Conservation (phyloP, 2,113 vertebrate species). For the Bucco capensis region DNA sequence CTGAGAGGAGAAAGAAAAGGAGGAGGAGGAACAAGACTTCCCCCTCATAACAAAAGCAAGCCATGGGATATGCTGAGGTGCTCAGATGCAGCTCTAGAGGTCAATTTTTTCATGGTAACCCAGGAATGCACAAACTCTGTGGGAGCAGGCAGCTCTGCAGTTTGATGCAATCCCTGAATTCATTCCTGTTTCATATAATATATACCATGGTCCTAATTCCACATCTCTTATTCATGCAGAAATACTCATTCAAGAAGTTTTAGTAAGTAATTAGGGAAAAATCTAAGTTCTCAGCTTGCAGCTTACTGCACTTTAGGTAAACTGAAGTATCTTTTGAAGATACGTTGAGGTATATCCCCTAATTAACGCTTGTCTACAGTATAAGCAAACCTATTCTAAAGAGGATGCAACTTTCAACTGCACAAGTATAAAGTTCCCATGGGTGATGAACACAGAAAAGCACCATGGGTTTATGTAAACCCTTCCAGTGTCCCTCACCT, state of each 20-base stretch:
- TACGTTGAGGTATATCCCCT: background rate
- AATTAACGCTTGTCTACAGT: background rate
- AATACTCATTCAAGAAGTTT: background rate
- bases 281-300: background rate
- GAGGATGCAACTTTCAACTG: background rate
- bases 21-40: constrained; percentile 47
- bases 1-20: background rate
- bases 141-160: background rate
- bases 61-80: background rate
- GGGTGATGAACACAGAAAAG: background rate
- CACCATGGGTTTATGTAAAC: background rate
- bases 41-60: constrained; percentile 29
- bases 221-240: background rate
- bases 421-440: background rate
- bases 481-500: background rate
- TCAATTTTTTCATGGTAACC: fast-evolving
- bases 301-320: background rate
- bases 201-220: background rate
- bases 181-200: background rate
- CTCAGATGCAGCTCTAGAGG: background rate
- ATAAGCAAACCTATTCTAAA: background rate
- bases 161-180: background rate
- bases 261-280: background rate
- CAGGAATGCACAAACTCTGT: background rate
- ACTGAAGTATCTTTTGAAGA: background rate